These are phyloP conservation scores for Gavialis gangeticus DNA, from an alignment of 2,113 vertebrate genomes.

Conservation along the genomic window DNA sequence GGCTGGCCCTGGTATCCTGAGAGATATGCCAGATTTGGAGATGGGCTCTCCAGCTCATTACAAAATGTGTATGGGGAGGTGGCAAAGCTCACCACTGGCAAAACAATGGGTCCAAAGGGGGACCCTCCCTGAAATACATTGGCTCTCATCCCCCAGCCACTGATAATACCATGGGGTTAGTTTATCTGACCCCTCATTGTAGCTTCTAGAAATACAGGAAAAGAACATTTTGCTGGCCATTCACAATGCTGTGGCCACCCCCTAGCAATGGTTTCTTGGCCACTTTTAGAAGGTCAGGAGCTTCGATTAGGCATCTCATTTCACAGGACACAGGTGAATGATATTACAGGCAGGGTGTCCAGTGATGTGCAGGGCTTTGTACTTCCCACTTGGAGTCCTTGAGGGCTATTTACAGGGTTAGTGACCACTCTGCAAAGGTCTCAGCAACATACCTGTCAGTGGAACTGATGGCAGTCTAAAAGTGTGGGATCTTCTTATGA, in stretches of 20 bases:
- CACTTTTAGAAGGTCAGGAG: not conserved
- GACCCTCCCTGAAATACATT: no score
- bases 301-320: not conserved
- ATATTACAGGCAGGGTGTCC: not conserved
- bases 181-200: accelerated
- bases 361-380: not conserved
- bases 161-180: not conserved
- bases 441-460: not conserved
- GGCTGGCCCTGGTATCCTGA: not conserved
- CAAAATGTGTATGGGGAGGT: not conserved
- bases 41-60: not conserved
- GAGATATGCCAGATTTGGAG: not conserved
- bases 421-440: accelerated
- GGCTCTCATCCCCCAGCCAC: not conserved
- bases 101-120: not conserved
- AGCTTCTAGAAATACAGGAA: not conserved
- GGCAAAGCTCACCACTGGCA: not conserved
- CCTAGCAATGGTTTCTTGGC: not conserved
- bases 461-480: not conserved
- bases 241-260: not conserved
- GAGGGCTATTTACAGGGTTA: not conserved
- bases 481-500: not conserved
- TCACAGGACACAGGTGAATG: not conserved
- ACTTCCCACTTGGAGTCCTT: not conserved
- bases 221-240: not conserved